Evolutionary conservation across 2,113 vertebrate genomes (phyloP).

Genomic region (Stictonetta naevosa): DNA sequence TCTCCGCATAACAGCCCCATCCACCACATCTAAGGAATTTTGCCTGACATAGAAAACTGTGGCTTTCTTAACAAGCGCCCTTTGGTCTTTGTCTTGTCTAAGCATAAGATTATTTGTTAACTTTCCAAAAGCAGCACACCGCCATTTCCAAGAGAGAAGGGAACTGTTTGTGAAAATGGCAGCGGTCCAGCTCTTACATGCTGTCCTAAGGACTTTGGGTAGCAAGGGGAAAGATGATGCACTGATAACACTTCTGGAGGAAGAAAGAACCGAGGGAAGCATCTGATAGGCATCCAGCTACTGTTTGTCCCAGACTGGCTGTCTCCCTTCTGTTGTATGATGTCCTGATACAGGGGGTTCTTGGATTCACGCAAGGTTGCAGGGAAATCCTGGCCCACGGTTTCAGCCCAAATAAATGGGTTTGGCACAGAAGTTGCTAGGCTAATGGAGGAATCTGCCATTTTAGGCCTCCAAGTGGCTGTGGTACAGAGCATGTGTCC

Average conservation of each 20-base stretch:
- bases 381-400: background rate
- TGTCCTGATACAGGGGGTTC: background rate
- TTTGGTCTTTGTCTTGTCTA: background rate
- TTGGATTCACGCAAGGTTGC: background rate
- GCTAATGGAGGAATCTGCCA: background rate
- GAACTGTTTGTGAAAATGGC: background rate
- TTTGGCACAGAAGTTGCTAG: background rate
- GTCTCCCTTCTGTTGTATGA: background rate
- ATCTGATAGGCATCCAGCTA: background rate
- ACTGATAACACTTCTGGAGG: background rate
- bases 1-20: background rate
- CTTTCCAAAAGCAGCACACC: background rate
- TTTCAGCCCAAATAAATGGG: background rate
- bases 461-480: background rate
- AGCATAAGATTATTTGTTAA: background rate
- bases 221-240: background rate
- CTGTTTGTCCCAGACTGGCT: background rate
- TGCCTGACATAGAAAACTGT: background rate
- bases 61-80: background rate
- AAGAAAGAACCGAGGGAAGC: background rate
- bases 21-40: constrained; percentile 3
- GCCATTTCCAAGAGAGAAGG: background rate
- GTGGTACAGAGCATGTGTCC: background rate
- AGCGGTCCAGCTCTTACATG: background rate
- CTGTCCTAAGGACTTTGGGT: background rate